Evolutionary conservation across 2,113 vertebrate genomes (phyloP).

Genomic region (Opisthocomus hoazin): DNA sequence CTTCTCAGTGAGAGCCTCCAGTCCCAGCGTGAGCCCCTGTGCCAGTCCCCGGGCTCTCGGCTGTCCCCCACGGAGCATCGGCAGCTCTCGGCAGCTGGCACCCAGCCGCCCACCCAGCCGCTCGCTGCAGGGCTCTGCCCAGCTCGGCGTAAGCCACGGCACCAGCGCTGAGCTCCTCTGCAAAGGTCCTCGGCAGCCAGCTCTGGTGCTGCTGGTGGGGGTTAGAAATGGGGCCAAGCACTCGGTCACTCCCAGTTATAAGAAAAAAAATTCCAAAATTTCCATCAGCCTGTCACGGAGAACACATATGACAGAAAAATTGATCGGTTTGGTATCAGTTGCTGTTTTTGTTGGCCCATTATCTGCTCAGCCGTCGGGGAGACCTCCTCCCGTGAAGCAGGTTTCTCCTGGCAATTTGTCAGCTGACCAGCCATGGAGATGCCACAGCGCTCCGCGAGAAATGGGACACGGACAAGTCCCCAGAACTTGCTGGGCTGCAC

Average conservation of each 20-base stretch:
- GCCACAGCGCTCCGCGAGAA: neutral
- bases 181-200: neutral
- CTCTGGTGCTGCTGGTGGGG: fast-evolving
- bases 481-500: neutral
- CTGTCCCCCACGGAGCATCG: fast-evolving
- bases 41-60: too few species aligned
- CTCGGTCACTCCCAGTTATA: neutral
- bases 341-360: neutral
- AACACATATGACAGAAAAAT: neutral
- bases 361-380: neutral
- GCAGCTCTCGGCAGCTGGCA: neutral
- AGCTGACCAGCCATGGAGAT: neutral
- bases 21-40: neutral
- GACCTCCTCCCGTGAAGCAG: neutral
- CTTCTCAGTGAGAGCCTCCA: neutral
- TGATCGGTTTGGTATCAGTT: neutral
- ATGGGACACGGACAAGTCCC: fast-evolving
- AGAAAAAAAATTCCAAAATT: neutral
- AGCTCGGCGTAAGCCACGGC: fast-evolving
- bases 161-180: neutral
- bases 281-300: neutral
- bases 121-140: fast-evolving
- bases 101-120: neutral
- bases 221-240: neutral
- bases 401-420: neutral